Conservation (phyloP, 2,888 invertebrate genomes). For the Hipparchia semele region DNA sequence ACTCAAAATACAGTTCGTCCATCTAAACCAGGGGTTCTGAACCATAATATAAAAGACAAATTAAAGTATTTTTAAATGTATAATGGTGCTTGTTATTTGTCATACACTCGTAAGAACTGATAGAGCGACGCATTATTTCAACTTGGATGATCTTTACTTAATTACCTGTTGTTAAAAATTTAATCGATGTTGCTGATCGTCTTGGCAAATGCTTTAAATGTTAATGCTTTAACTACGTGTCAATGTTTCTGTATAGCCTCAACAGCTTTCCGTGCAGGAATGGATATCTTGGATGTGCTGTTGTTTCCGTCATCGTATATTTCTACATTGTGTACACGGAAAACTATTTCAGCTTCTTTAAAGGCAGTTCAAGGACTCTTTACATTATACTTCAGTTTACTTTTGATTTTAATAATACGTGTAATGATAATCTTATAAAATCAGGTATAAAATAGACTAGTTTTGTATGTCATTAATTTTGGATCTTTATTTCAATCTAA, state of each 20-base stretch:
- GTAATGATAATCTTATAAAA: no score
- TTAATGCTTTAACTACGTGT: constrained; percentile 48
- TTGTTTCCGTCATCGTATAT: constrained; percentile 10
- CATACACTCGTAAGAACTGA: not conserved
- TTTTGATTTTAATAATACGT: not conserved
- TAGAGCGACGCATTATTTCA: not conserved
- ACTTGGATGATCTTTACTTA: not conserved
- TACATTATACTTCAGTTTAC: constrained; percentile 41
- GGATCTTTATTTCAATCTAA: not conserved
- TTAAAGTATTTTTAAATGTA: no score
- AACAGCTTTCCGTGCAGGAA: constrained; percentile 34
- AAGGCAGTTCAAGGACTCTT: constrained; percentile 55
- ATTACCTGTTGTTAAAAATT: constrained; percentile 36
- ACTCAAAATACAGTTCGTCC: no score
- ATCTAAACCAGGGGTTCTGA: no score
- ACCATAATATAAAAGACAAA: no score
- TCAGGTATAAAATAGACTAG: no score
- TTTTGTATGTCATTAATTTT: not conserved
- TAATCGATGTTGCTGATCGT: constrained; percentile 70
- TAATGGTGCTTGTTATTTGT: not conserved
- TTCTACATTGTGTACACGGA: constrained; percentile 32
- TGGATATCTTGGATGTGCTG: constrained; percentile 13
- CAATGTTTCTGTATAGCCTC: constrained; percentile 34
- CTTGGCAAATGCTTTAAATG: constrained; percentile 77
- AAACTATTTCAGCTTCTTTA: constrained; percentile 35